Percentiles rank a stretch among this genome's conserved stretches.
phyloP scores from a whole-genome alignment of 2,888 invertebrate genomes.

The Megalurothrips usitatus region DNA sequence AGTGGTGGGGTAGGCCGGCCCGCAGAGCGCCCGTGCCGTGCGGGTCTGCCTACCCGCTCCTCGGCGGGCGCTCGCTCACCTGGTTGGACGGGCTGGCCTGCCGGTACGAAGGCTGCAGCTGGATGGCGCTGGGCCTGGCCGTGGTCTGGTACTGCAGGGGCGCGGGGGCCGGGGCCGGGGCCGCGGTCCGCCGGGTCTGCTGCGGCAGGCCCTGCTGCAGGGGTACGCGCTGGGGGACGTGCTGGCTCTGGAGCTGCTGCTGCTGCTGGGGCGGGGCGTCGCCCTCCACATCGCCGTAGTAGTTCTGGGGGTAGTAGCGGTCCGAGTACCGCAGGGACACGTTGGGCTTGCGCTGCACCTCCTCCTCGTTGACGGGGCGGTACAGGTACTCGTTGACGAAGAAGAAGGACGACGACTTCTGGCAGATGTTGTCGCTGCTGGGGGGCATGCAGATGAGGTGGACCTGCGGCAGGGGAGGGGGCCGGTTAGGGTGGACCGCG shows the following conservation, averaged over 20 bases:
- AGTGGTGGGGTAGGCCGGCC: slow-evolving; percentile 47
- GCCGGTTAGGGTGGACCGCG: background rate
- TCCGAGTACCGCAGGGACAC: slow-evolving; percentile 75
- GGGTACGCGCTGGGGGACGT: slow-evolving; percentile 32
- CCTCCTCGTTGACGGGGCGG: slow-evolving; percentile 79
- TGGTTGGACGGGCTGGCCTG: slow-evolving; percentile 44
- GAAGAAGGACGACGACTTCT: slow-evolving; percentile 82
- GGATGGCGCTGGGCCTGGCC: slow-evolving; percentile 43
- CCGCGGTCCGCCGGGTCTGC: slow-evolving; percentile 40
- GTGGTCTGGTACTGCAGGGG: slow-evolving; percentile 40
- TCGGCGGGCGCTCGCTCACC: slow-evolving; percentile 36
- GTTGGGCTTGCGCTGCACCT: slow-evolving; percentile 74
- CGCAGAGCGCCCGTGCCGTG: slow-evolving; percentile 45
- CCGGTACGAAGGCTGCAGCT: slow-evolving; percentile 43
- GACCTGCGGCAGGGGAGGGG: slow-evolving; percentile 55
- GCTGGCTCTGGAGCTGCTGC: slow-evolving; percentile 38
- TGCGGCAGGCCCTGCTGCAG: slow-evolving; percentile 33
- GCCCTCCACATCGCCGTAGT: slow-evolving; percentile 62
- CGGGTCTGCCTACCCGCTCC: slow-evolving; percentile 42
- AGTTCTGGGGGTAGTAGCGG: slow-evolving; percentile 75
- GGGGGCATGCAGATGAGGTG: slow-evolving; percentile 92
- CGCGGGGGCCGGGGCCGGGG: slow-evolving; percentile 43
- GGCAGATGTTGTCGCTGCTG: slow-evolving; percentile 81
- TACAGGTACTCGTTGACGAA: slow-evolving; percentile 91
- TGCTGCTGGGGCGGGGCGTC: slow-evolving; percentile 49